These are phyloP conservation scores for Noctua pronuba DNA, from an alignment of 2,888 invertebrate genomes.

Conservation along the genomic window DNA sequence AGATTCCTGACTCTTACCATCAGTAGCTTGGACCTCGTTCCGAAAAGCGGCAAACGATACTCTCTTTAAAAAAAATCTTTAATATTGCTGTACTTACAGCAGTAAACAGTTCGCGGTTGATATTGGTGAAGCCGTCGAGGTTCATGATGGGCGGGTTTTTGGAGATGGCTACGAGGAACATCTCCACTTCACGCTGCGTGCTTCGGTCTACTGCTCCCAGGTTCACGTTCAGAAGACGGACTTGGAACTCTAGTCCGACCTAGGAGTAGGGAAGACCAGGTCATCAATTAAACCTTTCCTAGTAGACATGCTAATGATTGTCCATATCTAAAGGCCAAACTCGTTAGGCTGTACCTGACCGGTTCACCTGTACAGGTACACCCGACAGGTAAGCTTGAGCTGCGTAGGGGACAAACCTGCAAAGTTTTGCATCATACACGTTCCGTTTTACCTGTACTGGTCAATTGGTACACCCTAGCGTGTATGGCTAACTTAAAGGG, in stretches of 20 bases:
- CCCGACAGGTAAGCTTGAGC: too few species aligned
- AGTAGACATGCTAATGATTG: background rate
- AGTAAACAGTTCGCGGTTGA: constrained; percentile 92
- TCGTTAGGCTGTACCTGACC: too few species aligned
- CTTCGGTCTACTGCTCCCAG: constrained; percentile 91
- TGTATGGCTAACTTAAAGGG: too few species aligned
- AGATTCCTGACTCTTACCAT: background rate
- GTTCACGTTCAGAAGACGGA: constrained; percentile 92
- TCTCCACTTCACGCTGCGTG: constrained; percentile 93
- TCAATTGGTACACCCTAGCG: too few species aligned
- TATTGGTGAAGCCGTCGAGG: constrained; percentile 93
- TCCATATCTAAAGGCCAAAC: background rate
- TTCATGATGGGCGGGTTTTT: constrained; percentile 95
- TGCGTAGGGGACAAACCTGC: too few species aligned
- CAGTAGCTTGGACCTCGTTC: background rate
- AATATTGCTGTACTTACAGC: constrained; percentile 83
- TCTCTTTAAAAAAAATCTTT: background rate
- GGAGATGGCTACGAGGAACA: constrained; percentile 93
- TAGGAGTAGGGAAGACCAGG: background rate
- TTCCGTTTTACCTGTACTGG: too few species aligned
- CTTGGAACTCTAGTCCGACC: constrained; percentile 89
- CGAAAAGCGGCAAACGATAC: background rate
- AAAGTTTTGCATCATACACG: too few species aligned
- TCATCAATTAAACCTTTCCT: background rate
- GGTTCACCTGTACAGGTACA: too few species aligned